These are phyloP conservation scores for Drosophila borealis DNA, from an alignment of 2,888 invertebrate species.

Conservation along the genomic window DNA sequence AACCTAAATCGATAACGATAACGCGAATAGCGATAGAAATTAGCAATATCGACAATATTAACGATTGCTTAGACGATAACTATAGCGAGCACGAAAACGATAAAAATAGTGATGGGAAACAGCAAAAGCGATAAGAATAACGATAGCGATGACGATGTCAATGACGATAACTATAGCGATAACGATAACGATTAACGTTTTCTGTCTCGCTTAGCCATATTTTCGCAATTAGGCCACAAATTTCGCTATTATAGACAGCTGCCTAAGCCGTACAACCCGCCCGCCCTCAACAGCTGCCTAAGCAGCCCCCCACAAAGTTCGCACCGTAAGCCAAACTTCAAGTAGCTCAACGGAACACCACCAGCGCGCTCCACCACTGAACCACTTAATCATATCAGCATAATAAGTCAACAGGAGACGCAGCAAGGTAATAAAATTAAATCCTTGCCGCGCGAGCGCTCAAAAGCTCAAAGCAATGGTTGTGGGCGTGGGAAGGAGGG, in stretches of 20 bases:
- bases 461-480: conserved; percentile 24
- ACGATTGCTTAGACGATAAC: too few relatives aligned
- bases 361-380: conserved; percentile 25
- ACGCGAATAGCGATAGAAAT: too few relatives aligned
- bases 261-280: conserved; percentile 11
- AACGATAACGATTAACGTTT: conserved; percentile 9
- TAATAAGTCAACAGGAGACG: conserved; percentile 73
- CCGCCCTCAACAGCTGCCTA: background rate
- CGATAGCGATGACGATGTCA: background rate
- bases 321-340: conserved; percentile 26
- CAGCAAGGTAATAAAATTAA: conserved; percentile 75
- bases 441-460: conserved; percentile 71
- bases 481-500: background rate
- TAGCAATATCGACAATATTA: too few relatives aligned
- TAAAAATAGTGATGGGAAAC: too few relatives aligned
- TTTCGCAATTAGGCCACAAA: conserved; percentile 11
- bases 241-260: conserved; percentile 35
- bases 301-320: background rate
- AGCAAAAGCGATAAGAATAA: background rate
- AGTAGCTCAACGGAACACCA: conserved; percentile 19
- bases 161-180: background rate
- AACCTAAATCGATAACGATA: background rate
- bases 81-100: background rate
- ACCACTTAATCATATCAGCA: conserved; percentile 77
- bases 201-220: conserved; percentile 11